These are phyloP conservation scores for Helicoverpa armigera DNA, from an alignment of 1,140 invertebrate species.

Conservation along the genomic window DNA sequence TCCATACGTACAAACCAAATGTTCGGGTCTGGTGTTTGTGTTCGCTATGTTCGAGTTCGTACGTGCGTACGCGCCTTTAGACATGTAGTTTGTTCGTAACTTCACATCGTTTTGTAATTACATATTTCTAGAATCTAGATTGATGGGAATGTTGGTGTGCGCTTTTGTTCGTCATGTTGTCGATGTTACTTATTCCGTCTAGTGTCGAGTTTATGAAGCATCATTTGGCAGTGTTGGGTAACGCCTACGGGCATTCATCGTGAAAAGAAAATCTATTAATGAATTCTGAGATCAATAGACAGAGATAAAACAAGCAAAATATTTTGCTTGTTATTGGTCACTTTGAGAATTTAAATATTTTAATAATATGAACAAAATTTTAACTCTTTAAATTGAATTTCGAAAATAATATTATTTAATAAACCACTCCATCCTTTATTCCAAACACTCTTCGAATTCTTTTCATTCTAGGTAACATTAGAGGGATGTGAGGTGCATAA, in stretches of 20 bases:
- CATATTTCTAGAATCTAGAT: neutral
- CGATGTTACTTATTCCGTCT: slow-evolving; percentile 31
- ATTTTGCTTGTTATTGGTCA: slow-evolving; percentile 48
- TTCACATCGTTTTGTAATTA: neutral
- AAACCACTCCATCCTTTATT: slow-evolving; percentile 30
- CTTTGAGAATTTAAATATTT: slow-evolving; percentile 53
- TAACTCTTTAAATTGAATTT: slow-evolving; percentile 37
- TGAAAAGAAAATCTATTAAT: slow-evolving; percentile 24
- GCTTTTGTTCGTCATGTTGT: neutral
- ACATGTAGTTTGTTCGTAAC: neutral
- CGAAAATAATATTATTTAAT: slow-evolving; percentile 37
- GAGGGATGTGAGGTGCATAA: neutral
- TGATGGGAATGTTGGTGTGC: neutral
- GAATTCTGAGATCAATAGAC: slow-evolving; percentile 49
- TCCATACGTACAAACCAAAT: too few relatives aligned
- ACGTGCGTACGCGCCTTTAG: neutral
- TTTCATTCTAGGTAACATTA: slow-evolving; percentile 17
- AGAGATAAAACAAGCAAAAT: slow-evolving; percentile 25
- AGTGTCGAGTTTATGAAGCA: slow-evolving; percentile 50
- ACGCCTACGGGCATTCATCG: slow-evolving; percentile 33
- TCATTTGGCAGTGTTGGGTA: slow-evolving; percentile 63
- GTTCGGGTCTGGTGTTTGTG: too few relatives aligned
- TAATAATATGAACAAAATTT: slow-evolving; percentile 62
- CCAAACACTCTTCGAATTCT: neutral
- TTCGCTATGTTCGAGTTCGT: too few relatives aligned